Evolutionary conservation across 2,113 vertebrate genomes (phyloP), one percentile per base, ranked within the genome.

Genomic region (Brienomyrus brachyistius): DNA sequence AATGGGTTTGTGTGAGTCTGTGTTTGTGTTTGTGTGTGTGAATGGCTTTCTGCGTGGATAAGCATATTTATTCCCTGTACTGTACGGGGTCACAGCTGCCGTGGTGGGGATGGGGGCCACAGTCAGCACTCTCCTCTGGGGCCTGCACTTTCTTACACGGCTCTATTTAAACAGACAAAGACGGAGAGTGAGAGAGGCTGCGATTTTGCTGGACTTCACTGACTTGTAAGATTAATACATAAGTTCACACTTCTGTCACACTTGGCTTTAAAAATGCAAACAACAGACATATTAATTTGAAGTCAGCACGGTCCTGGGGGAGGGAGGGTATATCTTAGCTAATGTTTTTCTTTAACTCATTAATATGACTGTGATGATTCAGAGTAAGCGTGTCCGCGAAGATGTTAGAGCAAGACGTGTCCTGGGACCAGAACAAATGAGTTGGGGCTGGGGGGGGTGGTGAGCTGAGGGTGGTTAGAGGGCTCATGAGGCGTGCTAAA

Each of bases 231-330:
- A 80, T 80, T 80, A 40, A 80, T 80, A 21, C 35, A 80, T 80
- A 80, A 80, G 31, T 80, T 80, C 35, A 80, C 35, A 80, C 74
- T 35, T 80, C 74, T 80, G 74, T 80, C 35, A 43, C 74, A 80
- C 74, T 80, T 80, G 74, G 74, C 74, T 80, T 80, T 43, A 19
- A 80, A 80, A 80, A 80, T 80, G 74, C 74, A 80, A 80, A 80
- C 74, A 80, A 80, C 74, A 80, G 74, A 80, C 74, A 80, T 43
- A 80, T 80, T 80, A 80, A 80, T 80, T 80, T 43, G 35, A 80
- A 80, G 74, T 80, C 35, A 80, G 74, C 74, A 80, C 2, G 35
- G 15, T 80, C 74, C 74, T 19, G 35, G 35, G 74, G 74, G 62
- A 70, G 62, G 15, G 13, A 43, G 35, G 74, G 43, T 80, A 43